Evolutionary conservation across 2,888 invertebrate species (phyloP).

Genomic region (Idaea dimidiata): DNA sequence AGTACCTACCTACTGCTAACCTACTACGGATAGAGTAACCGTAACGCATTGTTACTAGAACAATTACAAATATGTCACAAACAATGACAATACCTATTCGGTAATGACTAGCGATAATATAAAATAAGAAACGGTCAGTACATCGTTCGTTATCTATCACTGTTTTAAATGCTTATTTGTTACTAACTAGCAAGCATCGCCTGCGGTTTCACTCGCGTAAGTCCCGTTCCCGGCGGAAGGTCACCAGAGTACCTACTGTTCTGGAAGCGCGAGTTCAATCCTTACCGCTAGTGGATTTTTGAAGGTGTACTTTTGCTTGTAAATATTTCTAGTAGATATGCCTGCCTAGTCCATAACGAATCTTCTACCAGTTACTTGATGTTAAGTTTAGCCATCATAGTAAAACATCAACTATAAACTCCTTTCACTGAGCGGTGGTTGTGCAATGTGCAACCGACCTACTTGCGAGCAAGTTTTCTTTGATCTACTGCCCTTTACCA

Average conservation of each 20-base stretch:
- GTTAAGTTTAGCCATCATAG: neutral
- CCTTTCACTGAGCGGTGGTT: conserved; percentile 25
- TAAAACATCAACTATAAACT: conserved; percentile 11
- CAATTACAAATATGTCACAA: neutral
- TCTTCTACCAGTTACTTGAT: neutral
- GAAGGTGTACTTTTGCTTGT: too few relatives aligned
- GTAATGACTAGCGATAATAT: neutral
- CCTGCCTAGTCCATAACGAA: too few relatives aligned
- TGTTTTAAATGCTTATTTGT: too few relatives aligned
- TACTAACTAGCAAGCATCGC: too few relatives aligned
- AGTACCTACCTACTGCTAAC: neutral
- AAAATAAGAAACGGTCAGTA: neutral
- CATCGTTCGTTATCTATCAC: too few relatives aligned
- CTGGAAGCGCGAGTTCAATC: too few relatives aligned
- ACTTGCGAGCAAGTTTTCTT: conserved; percentile 25
- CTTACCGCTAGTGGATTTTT: too few relatives aligned
- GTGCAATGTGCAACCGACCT: conserved; percentile 21
- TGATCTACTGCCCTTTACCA: conserved; percentile 25
- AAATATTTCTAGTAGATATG: too few relatives aligned
- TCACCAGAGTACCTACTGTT: too few relatives aligned
- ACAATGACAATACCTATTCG: neutral
- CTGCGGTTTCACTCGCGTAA: too few relatives aligned
- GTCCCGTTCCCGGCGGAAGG: too few relatives aligned
- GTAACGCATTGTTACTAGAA: neutral
- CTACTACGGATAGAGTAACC: neutral